These are phyloP conservation scores for Bradysia coprophila DNA, from an alignment of 1,140 invertebrate species.

Conservation along the genomic window DNA sequence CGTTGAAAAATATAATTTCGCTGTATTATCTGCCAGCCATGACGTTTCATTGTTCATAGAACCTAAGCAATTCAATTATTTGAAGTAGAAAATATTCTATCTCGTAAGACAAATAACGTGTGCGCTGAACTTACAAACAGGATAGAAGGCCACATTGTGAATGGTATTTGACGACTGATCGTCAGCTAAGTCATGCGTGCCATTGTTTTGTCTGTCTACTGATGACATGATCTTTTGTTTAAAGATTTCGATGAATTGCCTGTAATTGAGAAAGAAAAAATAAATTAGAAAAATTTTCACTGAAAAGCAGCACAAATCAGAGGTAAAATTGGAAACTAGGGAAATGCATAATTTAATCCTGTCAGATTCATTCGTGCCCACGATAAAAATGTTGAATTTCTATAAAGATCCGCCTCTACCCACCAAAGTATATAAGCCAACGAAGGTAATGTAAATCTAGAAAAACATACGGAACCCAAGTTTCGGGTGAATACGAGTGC, in stretches of 20 bases:
- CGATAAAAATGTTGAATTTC: too few relatives aligned
- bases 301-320: too few relatives aligned
- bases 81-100: not conserved
- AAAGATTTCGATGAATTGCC: not conserved
- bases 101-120: not conserved
- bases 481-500: too few relatives aligned
- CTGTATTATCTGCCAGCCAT: conserved; percentile 1
- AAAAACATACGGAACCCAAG: too few relatives aligned
- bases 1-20: not conserved
- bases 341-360: too few relatives aligned
- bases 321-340: too few relatives aligned
- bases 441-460: too few relatives aligned
- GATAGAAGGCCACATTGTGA: not conserved
- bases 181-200: not conserved
- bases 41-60: not conserved
- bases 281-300: too few relatives aligned
- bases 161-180: not conserved
- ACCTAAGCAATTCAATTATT: not conserved
- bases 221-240: not conserved
- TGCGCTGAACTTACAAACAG: not conserved
- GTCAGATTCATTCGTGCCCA: too few relatives aligned
- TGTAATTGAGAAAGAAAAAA: too few relatives aligned
- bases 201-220: not conserved
- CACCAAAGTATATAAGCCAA: too few relatives aligned
- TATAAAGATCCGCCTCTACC: too few relatives aligned